Base-by-base conservation (phyloP, 1,140 invertebrate species). In the Zaprionus lachaisei region DNA sequence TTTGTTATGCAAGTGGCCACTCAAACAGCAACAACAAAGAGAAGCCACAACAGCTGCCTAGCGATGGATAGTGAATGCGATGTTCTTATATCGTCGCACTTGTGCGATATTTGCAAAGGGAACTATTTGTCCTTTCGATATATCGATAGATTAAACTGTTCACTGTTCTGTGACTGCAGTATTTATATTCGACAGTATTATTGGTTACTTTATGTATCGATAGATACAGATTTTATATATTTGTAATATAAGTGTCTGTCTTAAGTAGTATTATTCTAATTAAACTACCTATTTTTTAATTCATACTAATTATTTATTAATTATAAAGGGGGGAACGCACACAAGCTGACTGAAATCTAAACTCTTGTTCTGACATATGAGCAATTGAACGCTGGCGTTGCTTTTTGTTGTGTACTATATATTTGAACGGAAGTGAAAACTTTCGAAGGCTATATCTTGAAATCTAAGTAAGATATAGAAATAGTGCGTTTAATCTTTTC, bases 1-100 rank as follows among this genome's bases (percentile, higher is more conserved):
- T 56, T 87, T 89, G 69, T 68, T 83, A 87, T 87, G 80, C 83
- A 89, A 70, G 81, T 63, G 80, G 72, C 58, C 66, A 24, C 57
- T 22, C 56, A 20, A 28, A 5, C 55, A 65, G 49, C 38, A 71
- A 55, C 37, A 26, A 61, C n/a, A 54, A 54, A 22, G 38, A 44
- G 5, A 56, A 44, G 14, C 37, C 57, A 44, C 44, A 47, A 47
- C 47, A 24, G 47, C 47, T 51, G 47, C 17, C 11, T 51, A 24
- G 47, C 9, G 20, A 51, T 51, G 47, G 17, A 51, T 14, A 51
- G 7, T 49, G 17, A 2, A 9, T 49, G 38, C 17, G 47, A 49
- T 49, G 22, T 3, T 24, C 12, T 22, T 22, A 22, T 2, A 51
- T 24, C 11, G 47, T 4, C 14, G 11, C 7, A 51, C 22, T 51